Conservation (phyloP, 2,888 invertebrate species). For the Eretmocerus hayati region DNA sequence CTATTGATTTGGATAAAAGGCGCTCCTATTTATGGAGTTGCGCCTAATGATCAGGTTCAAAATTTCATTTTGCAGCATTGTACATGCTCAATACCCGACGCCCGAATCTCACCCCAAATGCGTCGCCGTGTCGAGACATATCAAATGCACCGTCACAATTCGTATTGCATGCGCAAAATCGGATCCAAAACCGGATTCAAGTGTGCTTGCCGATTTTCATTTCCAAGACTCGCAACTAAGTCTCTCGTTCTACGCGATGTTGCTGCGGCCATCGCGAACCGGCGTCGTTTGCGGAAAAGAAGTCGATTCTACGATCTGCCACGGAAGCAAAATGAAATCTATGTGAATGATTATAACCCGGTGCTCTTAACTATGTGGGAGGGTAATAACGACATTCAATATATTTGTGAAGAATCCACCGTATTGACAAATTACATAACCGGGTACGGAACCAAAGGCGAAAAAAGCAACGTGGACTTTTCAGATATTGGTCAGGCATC, state of each 20-base stretch:
- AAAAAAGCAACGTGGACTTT: no score
- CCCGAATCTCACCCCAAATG: constrained; percentile 26
- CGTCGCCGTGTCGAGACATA: constrained; percentile 27
- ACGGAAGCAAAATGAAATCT: constrained; percentile 21
- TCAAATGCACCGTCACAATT: constrained; percentile 32
- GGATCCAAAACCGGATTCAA: constrained; percentile 24
- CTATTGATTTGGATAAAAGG: constrained; percentile 2
- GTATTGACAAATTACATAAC: not conserved
- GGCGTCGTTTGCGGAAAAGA: constrained; percentile 24
- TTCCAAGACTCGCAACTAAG: constrained; percentile 24
- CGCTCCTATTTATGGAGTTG: constrained; percentile 13
- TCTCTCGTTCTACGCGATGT: constrained; percentile 22
- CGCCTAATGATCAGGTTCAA: constrained; percentile 27
- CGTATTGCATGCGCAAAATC: constrained; percentile 31
- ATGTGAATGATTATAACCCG: constrained; percentile 29
- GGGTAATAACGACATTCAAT: constrained; percentile 4
- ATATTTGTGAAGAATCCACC: constrained; percentile 14
- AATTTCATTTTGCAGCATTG: constrained; percentile 28
- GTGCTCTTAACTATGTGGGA: constrained; percentile 29
- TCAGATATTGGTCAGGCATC: no score
- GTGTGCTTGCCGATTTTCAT: constrained; percentile 27
- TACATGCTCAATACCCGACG: constrained; percentile 28
- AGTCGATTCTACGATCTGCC: constrained; percentile 32
- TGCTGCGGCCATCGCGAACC: constrained; percentile 25
- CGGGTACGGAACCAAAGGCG: constrained; percentile 6